Percentiles rank a stretch among this genome's conserved stretches.
Conservation (phyloP, 2,113 vertebrate species). For the Alouatta palliata region DNA sequence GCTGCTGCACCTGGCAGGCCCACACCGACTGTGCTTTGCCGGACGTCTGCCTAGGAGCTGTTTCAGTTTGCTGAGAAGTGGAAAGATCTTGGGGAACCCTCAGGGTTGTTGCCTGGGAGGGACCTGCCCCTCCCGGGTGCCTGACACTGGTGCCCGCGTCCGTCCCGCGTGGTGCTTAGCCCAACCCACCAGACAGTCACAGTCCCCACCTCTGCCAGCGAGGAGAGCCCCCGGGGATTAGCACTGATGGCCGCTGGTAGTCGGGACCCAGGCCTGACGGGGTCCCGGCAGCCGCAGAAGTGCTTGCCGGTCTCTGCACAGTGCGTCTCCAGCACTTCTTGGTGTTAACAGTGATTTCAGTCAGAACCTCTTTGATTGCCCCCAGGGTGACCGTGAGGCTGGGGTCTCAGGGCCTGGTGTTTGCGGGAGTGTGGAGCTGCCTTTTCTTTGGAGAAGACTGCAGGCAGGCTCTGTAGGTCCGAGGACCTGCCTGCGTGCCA, state of each 20-base stretch:
- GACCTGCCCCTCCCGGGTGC: neutral
- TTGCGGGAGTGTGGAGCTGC: neutral
- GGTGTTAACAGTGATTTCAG: neutral
- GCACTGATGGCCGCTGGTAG: neutral
- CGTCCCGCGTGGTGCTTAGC: neutral
- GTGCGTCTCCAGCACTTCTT: neutral
- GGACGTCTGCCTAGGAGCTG: neutral
- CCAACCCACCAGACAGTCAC: neutral
- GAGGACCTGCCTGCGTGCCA: neutral
- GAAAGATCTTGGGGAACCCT: neutral
- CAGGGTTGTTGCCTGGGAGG: neutral
- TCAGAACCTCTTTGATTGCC: neutral
- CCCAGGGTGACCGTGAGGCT: neutral
- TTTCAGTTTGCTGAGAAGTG: neutral
- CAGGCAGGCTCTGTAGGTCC: neutral
- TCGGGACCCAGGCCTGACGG: neutral
- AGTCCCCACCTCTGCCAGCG: neutral
- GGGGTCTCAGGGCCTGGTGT: neutral
- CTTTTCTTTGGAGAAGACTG: neutral
- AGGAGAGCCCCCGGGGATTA: neutral
- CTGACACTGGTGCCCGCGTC: too few relatives aligned
- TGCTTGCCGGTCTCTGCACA: neutral
- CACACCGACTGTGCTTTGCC: neutral
- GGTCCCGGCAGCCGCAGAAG: neutral
- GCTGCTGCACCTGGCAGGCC: too few relatives aligned